Conservation (phyloP, 2,797 vertebrate genomes). For the Phataginus tricuspis region DNA sequence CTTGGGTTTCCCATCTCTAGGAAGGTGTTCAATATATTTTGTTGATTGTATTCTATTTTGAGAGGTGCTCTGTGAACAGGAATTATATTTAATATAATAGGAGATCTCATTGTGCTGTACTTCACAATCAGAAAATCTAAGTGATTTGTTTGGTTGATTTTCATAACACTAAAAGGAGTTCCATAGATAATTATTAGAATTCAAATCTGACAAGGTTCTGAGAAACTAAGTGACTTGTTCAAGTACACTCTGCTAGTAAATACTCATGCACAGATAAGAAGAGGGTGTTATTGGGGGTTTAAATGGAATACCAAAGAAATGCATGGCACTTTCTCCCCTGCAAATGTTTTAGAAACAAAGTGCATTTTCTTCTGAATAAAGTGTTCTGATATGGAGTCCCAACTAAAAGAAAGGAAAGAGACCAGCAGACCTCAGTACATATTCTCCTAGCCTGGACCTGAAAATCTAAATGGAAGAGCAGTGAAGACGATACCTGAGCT, state of each 20-base stretch:
- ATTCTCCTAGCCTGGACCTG: not conserved
- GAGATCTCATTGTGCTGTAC: not conserved
- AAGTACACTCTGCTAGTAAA: not conserved
- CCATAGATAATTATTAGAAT: constrained; percentile 23
- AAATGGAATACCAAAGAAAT: not conserved
- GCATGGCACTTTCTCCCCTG: not conserved
- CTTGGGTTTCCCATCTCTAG: not conserved
- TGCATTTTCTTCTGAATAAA: not conserved
- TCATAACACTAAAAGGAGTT: constrained; percentile 6
- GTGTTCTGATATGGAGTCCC: not conserved
- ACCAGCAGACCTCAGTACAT: not conserved
- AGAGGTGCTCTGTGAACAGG: not conserved
- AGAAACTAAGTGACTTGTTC: constrained; percentile 43
- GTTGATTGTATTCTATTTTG: constrained; percentile 27
- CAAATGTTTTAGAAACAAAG: not conserved
- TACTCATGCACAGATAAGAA: not conserved
- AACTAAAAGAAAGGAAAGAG: not conserved
- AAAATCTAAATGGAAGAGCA: not conserved
- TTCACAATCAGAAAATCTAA: constrained; percentile 37
- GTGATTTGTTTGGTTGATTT: constrained; percentile 18
- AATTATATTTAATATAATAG: not conserved
- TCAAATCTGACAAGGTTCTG: constrained; percentile 6
- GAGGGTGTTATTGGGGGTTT: not conserved
- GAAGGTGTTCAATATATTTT: not conserved
- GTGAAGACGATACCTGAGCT: constrained; percentile 46